These are phyloP conservation scores for Nannoperca australis DNA, from an alignment of 2,797 vertebrate species.

Conservation along the genomic window DNA sequence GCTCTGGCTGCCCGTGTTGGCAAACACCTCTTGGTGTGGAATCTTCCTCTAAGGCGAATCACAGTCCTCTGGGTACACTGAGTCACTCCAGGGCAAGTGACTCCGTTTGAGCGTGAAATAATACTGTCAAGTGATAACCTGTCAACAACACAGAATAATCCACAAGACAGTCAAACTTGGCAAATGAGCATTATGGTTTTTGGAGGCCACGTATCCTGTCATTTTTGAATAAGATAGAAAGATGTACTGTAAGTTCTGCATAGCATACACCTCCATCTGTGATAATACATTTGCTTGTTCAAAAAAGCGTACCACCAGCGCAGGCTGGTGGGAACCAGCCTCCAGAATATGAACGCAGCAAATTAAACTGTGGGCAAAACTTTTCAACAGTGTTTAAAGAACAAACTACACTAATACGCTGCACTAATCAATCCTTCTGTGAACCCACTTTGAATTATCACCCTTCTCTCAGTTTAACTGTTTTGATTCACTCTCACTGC, in stretches of 20 bases:
- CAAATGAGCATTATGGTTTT: background rate
- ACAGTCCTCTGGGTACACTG: conserved; percentile 14
- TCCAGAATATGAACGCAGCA: conserved; percentile 2
- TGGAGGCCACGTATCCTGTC: background rate
- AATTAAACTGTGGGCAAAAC: conserved; percentile 30
- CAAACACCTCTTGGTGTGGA: conserved; percentile 23
- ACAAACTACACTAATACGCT: too few relatives aligned
- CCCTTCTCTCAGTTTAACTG: too few relatives aligned
- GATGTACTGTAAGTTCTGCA: background rate
- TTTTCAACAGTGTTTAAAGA: background rate
- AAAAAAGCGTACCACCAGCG: background rate
- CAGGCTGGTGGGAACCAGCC: conserved; percentile 13
- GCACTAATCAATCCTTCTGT: too few relatives aligned
- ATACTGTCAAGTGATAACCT: conserved; percentile 23
- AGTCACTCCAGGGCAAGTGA: conserved; percentile 31
- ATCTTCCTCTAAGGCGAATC: conserved; percentile 27
- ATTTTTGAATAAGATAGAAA: background rate
- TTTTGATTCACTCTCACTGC: too few relatives aligned
- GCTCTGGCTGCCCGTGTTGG: conserved; percentile 6
- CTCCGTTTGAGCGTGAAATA: conserved; percentile 41
- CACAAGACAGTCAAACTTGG: conserved; percentile 3
- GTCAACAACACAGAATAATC: conserved; percentile 9
- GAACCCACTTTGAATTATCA: too few relatives aligned
- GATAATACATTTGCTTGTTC: conserved; percentile 3
- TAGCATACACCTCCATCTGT: background rate